A percentile compares a stretch with the other conserved stretches of the same genome.
phyloP scores from a whole-genome alignment of 2,113 vertebrate species.

The Oreochromis tanganicae region DNA sequence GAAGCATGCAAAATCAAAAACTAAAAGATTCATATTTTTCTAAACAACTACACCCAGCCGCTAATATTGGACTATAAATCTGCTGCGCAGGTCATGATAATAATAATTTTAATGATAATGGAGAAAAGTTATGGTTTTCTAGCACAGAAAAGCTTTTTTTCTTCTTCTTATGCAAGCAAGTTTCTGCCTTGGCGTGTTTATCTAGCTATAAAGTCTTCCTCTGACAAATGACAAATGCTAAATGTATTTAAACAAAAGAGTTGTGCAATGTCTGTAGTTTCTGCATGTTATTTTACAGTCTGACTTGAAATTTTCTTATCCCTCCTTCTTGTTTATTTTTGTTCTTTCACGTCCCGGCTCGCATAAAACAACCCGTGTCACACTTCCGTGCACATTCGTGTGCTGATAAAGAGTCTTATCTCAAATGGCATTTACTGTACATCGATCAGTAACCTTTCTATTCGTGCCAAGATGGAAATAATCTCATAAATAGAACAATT shows the following conservation, averaged over 20 bases:
- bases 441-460: background rate
- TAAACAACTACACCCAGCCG: background rate
- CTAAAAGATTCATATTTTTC: background rate
- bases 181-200: background rate
- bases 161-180: background rate
- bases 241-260: background rate
- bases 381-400: background rate
- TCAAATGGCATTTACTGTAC: background rate
- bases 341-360: background rate
- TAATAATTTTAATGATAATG: background rate
- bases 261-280: background rate
- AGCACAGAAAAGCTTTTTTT: background rate
- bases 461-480: background rate
- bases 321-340: background rate
- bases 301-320: background rate
- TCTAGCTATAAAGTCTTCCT: background rate
- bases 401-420: background rate
- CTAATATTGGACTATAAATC: background rate
- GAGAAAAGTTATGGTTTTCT: background rate
- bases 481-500: background rate
- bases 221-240: background rate
- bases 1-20: background rate
- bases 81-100: background rate
- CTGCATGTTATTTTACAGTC: background rate
- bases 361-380: background rate